Percentiles rank a stretch among this genome's conserved stretches.
phyloP scores from a whole-genome alignment of 2,113 vertebrate species.

The Prionailurus bengalensis region DNA sequence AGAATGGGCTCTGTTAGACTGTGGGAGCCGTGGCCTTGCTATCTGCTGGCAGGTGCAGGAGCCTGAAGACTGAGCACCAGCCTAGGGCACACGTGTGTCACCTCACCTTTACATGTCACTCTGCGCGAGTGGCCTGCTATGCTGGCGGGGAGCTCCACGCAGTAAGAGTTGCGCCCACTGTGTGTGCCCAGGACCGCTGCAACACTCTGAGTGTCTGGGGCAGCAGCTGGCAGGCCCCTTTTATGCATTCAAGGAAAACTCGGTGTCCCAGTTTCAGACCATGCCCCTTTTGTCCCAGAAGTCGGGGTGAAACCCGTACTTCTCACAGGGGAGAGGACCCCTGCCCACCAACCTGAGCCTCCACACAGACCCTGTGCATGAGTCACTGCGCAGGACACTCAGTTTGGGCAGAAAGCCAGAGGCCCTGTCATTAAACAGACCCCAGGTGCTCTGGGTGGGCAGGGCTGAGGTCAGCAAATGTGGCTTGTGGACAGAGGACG shows the following conservation, averaged over 20 bases:
- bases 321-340: slow-evolving; percentile 53
- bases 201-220: not conserved
- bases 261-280: not conserved
- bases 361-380: slow-evolving; percentile 56
- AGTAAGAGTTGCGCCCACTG: not conserved
- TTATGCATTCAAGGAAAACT: not conserved
- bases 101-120: not conserved
- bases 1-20: not conserved
- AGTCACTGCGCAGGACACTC: slow-evolving; percentile 58
- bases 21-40: not conserved
- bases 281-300: slow-evolving; percentile 12
- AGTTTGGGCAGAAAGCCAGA: too few species aligned
- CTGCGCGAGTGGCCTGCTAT: not conserved
- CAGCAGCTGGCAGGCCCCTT: not conserved
- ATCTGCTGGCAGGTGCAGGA: rapidly evolving
- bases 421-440: not conserved
- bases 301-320: slow-evolving; percentile 40
- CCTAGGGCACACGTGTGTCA: not conserved
- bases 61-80: not conserved
- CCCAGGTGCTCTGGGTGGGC: not conserved
- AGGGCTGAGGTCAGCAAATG: not conserved
- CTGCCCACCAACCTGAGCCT: slow-evolving; percentile 31
- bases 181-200: rapidly evolving
- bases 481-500: not conserved
- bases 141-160: not conserved